Conservation (phyloP, 1,140 invertebrate species). For the Orussus abietinus region DNA sequence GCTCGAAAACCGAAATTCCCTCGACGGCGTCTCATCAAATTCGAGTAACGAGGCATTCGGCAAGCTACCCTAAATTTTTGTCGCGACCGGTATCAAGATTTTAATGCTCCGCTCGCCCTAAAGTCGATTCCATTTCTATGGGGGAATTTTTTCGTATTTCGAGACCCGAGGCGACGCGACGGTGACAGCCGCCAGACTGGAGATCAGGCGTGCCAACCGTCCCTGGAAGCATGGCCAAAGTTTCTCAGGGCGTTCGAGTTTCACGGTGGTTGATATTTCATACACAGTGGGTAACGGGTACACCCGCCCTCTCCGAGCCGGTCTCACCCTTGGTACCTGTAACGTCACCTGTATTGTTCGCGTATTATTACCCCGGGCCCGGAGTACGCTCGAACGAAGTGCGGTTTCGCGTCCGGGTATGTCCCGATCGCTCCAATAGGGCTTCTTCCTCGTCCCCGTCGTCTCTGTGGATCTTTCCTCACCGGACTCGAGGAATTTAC, state of each 20-base stretch:
- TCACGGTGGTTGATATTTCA: constrained; percentile 56
- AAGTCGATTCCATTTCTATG: too few species aligned
- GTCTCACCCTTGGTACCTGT: constrained; percentile 26
- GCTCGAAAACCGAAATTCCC: constrained; percentile 24
- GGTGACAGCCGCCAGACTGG: too few species aligned
- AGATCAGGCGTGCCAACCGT: constrained; percentile 14
- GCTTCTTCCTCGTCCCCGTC: constrained; percentile 5
- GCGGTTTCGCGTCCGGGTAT: constrained; percentile 49
- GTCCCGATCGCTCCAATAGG: constrained; percentile 4
- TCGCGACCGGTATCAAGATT: too few species aligned
- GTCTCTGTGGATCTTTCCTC: too few species aligned
- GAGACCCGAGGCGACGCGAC: too few species aligned
- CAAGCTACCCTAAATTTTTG: too few species aligned
- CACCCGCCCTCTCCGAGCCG: constrained; percentile 25
- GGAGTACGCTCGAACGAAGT: constrained; percentile 38
- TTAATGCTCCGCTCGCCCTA: too few species aligned
- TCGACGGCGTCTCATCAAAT: too few species aligned
- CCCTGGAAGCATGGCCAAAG: constrained; percentile 30
- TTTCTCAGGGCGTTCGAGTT: constrained; percentile 53
- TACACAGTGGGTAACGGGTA: constrained; percentile 45
- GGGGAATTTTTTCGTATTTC: too few species aligned
- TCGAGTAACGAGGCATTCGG: too few species aligned
- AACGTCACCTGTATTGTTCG: constrained; percentile 45
- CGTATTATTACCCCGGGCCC: constrained; percentile 34
- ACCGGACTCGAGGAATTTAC: too few species aligned